Evolutionary conservation across 2,113 vertebrate genomes (phyloP).

Genomic region (Psittacula cyanocephala): DNA sequence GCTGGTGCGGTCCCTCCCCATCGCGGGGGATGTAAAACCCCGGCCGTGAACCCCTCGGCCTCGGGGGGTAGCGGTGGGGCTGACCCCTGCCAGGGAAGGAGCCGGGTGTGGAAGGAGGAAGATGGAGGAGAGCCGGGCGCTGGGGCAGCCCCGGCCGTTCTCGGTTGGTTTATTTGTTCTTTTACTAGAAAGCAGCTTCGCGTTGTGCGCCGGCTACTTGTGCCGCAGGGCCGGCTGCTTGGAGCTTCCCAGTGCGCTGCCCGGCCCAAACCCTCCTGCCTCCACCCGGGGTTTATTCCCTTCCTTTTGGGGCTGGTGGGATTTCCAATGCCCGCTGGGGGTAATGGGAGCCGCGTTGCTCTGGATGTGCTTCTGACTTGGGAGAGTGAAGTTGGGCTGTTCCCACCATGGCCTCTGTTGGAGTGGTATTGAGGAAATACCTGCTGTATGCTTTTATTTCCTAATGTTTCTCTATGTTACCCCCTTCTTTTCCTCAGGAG

Average conservation of each 20-base stretch:
- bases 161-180: neutral
- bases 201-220: neutral
- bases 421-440: fast-evolving
- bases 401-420: fast-evolving
- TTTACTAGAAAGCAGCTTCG: neutral
- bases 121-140: neutral
- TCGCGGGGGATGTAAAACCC: neutral
- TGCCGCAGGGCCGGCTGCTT: neutral
- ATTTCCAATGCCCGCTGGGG: fast-evolving
- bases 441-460: neutral
- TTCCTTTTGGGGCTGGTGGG: fast-evolving
- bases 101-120: neutral
- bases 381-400: fast-evolving
- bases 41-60: neutral
- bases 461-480: neutral
- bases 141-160: neutral
- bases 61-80: neutral
- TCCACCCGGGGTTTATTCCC: fast-evolving
- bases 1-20: neutral
- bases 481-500: fast-evolving
- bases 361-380: fast-evolving
- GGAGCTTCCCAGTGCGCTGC: neutral
- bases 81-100: neutral
- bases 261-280: neutral
- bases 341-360: fast-evolving